Percentiles rank a stretch among this genome's conserved stretches.
phyloP scores from a whole-genome alignment of 2,797 vertebrate genomes.

The Salarias fasciatus region DNA sequence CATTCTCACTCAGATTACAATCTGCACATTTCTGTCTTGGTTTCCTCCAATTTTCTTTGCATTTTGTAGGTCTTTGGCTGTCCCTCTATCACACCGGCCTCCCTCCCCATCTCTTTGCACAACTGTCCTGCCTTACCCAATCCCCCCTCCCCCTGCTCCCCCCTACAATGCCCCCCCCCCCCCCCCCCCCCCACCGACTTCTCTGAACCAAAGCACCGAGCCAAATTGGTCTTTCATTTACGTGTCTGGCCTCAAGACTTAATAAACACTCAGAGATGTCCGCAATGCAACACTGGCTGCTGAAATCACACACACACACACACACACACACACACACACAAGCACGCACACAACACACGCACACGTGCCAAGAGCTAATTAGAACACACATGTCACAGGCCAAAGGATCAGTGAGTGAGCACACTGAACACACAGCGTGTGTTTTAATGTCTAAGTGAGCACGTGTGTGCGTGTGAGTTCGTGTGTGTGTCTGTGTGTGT shows the following conservation, averaged over 20 bases:
- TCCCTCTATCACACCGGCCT: neutral
- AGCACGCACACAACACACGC: no score
- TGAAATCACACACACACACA: conserved; percentile 29
- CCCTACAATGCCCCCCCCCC: conserved; percentile 5
- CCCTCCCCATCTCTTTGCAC: no score
- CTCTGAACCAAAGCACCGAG: conserved; percentile 57
- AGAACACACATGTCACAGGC: conserved; percentile 60
- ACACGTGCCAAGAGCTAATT: conserved; percentile 66
- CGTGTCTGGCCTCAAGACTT: conserved; percentile 63
- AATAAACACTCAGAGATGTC: conserved; percentile 67
- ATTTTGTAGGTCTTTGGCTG: conserved; percentile 19
- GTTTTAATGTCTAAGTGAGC: no score
- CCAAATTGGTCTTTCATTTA: conserved; percentile 73
- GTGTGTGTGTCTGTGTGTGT: conserved; percentile 13
- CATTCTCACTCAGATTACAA: conserved; percentile 56
- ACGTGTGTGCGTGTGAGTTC: conserved; percentile 18
- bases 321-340: no score
- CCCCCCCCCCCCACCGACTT: no score
- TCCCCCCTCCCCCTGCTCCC: neutral
- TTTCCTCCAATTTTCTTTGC: conserved; percentile 47
- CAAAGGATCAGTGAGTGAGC: conserved; percentile 42
- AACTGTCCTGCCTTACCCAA: no score
- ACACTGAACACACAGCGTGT: no score
- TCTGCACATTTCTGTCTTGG: conserved; percentile 50
- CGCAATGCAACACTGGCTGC: conserved; percentile 46